Evolutionary conservation across 2,888 invertebrate genomes (phyloP), one percentile per base, ranked within the genome.

Genomic region (Drosophila mayaguana): DNA sequence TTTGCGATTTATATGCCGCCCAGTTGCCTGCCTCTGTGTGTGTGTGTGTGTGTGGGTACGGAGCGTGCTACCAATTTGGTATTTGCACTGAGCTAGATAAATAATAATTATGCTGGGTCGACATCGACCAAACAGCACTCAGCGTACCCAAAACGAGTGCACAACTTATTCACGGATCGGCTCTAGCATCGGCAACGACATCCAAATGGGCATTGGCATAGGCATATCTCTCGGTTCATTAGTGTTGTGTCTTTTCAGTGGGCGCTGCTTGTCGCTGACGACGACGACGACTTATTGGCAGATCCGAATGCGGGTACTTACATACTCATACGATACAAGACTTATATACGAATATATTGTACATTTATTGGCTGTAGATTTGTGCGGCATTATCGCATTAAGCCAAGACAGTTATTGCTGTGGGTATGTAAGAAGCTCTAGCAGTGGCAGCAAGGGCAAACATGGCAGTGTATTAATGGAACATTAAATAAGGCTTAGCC

Each of bases 1-100:
- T 83, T 87, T 87, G 84, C 87, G 84, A 87, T 89, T 89, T 87
- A 79, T 75, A 73, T 75, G 84, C 84, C 87, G 87, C 81, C 70
- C 59, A 63, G 32, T 64, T 45, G 56, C 51, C 67, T 43, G 20
- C 14, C n/a, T 53, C 25, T 20, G 5, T 53, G 20, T 43, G 12
- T 43, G 45, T 57, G 45, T 67, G 16, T 69, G 50, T 70, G 78
- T 78, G 87, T 86, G 84, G 84, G 89, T 86, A 78, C 87, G 78
- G 73, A 82, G 83, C 67, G 38, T 65, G 89, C 84, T 84, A 84
- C 84, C 84, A 84, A 89, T 87, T 89, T 89, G 81, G 84, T 46
- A 72, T 70, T 75, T 67, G 81, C 81, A 77, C 70, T 79, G 77
- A 79, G 72, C 89, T 81, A 84, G 84, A 84, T 84, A 84, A 84